Evolutionary conservation across 2,113 vertebrate genomes (phyloP), one percentile per base, ranked within the genome.

Genomic region (Myotis yumanensis): DNA sequence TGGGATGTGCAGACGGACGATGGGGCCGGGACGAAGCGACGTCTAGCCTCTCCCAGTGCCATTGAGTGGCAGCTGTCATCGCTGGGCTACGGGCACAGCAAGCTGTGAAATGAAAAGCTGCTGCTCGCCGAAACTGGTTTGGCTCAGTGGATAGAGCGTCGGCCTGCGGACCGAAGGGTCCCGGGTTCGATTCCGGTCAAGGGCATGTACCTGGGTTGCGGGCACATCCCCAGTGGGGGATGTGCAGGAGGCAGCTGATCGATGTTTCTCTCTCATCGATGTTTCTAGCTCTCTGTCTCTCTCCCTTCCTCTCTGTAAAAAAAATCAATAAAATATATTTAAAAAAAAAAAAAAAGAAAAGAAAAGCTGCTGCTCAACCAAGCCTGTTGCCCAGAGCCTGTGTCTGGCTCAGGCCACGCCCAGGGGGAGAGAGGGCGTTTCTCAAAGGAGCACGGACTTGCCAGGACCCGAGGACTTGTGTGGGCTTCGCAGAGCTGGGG

Each of bases 101-200:
- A 35, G 68, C 87, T 89, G 59, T 85, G 92, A 66, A 72, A 73
- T 82, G 75, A 69, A 64, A 90, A 92, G n/a, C n/a, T n/a, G n/a
- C n/a, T n/a, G n/a, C n/a, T n/a, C n/a, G n/a, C n/a, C 37, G 37
- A 37, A 37, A 37, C 37, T 3, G 37, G 37, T 37, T 37, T 37
- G 37, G 37, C 37, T 37, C 37, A 37, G 37, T 37, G 37, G 37
- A 37, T 37, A 3, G 37, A 37, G 37, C 37, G 37, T 37, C 37
- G 37, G 37, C 37, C 37, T 37, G 37, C 37, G 37, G 37, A 37
- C 37, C 3, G 37, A 37, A 37, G 37, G 37, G 37, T 37, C 37
- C 37, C 37, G 37, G 37, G 37, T 37, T 37, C 37, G 37, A 37
- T 37, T 37, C 37, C 37, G 37, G 37, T 37, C 37, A 37, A 37